A percentile compares a stretch with the other conserved stretches of the same genome.
Conservation (phyloP, 2,888 invertebrate species). For the Ommatoiulus sabulosus region DNA sequence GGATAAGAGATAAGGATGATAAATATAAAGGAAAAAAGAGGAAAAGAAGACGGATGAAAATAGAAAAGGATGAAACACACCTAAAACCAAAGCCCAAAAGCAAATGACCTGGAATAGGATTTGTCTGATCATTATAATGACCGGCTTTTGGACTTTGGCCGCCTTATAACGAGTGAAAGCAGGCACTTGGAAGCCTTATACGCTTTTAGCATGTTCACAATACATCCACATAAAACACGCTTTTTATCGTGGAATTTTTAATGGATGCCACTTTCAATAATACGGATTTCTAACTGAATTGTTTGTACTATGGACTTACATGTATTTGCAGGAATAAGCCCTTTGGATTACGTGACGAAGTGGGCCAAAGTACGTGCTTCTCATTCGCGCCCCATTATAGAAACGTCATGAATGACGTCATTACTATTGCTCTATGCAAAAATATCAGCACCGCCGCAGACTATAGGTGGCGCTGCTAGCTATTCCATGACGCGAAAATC, state of each 20-base stretch:
- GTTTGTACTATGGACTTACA: constrained; percentile 11
- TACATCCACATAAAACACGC: background rate
- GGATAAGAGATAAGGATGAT: constrained; percentile 32
- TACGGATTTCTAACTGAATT: background rate
- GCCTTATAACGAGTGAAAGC: constrained; percentile 10
- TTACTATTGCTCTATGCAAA: background rate
- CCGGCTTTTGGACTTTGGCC: constrained; percentile 51
- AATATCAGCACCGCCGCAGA: too few relatives aligned
- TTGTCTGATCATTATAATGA: constrained; percentile 55
- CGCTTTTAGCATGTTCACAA: background rate
- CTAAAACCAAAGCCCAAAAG: constrained; percentile 42
- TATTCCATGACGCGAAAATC: too few relatives aligned
- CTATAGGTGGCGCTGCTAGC: too few relatives aligned
- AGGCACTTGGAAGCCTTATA: background rate
- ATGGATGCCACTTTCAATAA: background rate
- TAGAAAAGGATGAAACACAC: constrained; percentile 29
- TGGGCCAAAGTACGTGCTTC: background rate
- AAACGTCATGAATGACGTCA: background rate
- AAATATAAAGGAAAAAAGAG: constrained; percentile 10
- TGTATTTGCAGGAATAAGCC: constrained; percentile 9
- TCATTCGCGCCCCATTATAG: background rate
- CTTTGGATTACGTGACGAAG: background rate
- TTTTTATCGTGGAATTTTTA: constrained; percentile 22
- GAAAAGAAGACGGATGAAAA: constrained; percentile 30
- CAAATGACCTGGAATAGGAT: constrained; percentile 49